phyloP scores from a whole-genome alignment of 2,888 invertebrate genomes.

The Plusia festucae region DNA sequence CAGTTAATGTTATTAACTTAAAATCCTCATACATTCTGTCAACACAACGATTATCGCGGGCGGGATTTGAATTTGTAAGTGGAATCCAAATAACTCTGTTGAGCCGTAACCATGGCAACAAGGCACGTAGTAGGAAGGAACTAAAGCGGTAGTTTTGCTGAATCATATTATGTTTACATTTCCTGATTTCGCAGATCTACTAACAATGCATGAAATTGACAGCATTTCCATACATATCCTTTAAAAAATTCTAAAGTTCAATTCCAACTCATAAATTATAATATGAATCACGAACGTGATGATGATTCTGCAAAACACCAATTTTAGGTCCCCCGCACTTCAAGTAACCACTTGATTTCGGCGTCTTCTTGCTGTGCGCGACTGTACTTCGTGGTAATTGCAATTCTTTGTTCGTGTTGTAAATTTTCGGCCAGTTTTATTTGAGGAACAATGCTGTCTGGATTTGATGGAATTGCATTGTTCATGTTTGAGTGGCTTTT shows the following conservation, averaged over 20 bases:
- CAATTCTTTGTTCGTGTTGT: slow-evolving; percentile 47
- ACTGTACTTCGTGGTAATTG: slow-evolving; percentile 53
- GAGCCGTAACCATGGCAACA: slow-evolving; percentile 50
- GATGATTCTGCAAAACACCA: background rate
- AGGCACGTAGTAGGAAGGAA: slow-evolving; percentile 32
- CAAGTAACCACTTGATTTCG: slow-evolving; percentile 67
- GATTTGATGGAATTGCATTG: slow-evolving; percentile 2
- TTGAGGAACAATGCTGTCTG: slow-evolving; percentile 9
- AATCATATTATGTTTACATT: background rate
- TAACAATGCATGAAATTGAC: too few relatives aligned
- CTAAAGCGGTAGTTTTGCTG: background rate
- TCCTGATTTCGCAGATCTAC: background rate
- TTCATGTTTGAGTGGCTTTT: slow-evolving; percentile 1
- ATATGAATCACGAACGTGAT: background rate
- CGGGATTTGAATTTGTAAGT: slow-evolving; percentile 8
- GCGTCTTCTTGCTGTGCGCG: slow-evolving; percentile 56
- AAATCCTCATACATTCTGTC: background rate
- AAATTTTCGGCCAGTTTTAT: slow-evolving; percentile 33
- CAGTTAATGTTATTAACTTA: slow-evolving; percentile 2
- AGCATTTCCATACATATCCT: too few relatives aligned
- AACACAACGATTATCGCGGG: background rate
- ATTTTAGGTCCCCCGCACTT: slow-evolving; percentile 38
- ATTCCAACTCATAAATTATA: too few relatives aligned
- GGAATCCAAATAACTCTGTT: slow-evolving; percentile 18
- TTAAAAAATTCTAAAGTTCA: too few relatives aligned